Conservation (phyloP, 1,140 invertebrate species). For the Bombus terrestris region DNA sequence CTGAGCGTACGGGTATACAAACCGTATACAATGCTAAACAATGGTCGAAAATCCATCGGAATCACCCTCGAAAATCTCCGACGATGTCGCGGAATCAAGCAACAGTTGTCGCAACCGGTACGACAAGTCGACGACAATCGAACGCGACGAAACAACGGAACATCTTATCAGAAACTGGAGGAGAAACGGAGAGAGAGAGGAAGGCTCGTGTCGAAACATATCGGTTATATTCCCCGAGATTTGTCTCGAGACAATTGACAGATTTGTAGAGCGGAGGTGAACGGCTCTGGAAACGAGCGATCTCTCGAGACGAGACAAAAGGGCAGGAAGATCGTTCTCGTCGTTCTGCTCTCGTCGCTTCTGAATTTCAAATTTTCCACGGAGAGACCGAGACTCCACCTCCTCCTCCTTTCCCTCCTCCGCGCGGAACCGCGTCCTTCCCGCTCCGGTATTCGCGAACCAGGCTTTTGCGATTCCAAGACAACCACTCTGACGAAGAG, state of each 20-base stretch:
- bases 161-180: not conserved
- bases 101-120: not conserved
- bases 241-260: constrained; percentile 81
- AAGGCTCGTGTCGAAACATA: constrained; percentile 56
- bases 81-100: not conserved
- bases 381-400: not conserved
- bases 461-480: constrained; percentile 11
- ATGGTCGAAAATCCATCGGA: not conserved
- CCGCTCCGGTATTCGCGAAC: constrained; percentile 27
- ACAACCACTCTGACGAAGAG: not conserved
- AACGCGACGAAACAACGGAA: constrained; percentile 11
- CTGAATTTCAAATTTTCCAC: constrained; percentile 81
- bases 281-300: constrained; percentile 57
- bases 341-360: constrained; percentile 61
- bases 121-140: constrained; percentile 36
- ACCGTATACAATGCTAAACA: no score
- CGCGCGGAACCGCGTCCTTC: not conserved
- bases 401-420: no score
- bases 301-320: constrained; percentile 75
- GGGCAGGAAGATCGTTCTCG: constrained; percentile 57
- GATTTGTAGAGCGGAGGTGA: constrained; percentile 78
- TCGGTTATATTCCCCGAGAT: constrained; percentile 74
- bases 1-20: no score
- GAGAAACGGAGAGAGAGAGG: not conserved
- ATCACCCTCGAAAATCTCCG: not conserved